Conservation (phyloP, 2,797 vertebrate species). For the Platyrinchus mystaceus region DNA sequence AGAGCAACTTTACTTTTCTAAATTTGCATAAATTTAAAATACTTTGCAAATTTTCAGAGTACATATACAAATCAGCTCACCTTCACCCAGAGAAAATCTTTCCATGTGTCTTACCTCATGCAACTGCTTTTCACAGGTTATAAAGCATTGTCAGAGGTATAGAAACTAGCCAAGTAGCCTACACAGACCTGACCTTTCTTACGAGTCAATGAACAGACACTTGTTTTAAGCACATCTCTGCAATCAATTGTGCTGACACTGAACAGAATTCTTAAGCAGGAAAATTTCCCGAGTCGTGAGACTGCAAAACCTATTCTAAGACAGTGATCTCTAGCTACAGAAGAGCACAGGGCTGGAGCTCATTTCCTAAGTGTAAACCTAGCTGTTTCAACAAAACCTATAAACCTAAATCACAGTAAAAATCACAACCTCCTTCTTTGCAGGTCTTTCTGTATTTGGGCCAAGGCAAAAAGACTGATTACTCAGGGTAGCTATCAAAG, state of each 20-base stretch:
- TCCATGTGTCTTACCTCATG: neutral
- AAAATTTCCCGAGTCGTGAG: conserved; percentile 8
- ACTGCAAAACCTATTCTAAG: neutral
- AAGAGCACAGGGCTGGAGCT: neutral
- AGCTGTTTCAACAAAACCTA: neutral
- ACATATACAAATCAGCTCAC: neutral
- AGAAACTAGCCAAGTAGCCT: neutral
- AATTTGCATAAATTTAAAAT: neutral
- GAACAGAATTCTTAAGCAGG: neutral
- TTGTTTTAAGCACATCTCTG: conserved; percentile 1
- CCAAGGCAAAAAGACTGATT: neutral
- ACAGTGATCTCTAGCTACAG: neutral
- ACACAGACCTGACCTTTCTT: neutral
- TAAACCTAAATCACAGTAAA: neutral
- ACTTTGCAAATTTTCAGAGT: neutral
- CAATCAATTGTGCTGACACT: neutral
- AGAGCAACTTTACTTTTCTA: neutral
- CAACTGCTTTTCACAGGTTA: neutral
- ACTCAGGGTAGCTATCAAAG: accelerated
- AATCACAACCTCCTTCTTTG: neutral
- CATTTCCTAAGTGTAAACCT: neutral
- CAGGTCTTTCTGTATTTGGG: neutral
- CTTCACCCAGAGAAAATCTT: neutral
- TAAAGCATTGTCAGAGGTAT: neutral
- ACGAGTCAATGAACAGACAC: neutral